Evolutionary conservation across 2,888 invertebrate species (phyloP).

Genomic region (Athalia cordata): DNA sequence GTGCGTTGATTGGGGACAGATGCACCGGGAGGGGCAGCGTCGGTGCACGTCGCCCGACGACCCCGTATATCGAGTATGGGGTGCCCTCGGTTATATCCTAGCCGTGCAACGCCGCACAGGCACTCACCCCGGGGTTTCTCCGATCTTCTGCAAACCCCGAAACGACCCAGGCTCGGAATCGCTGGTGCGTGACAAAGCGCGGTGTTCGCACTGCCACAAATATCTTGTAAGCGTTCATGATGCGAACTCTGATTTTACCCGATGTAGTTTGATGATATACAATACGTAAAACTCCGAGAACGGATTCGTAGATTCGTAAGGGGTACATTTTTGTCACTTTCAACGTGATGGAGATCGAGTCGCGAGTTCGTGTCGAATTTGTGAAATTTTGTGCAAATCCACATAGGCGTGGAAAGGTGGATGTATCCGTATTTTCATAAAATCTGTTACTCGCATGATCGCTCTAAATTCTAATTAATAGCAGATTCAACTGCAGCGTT

Average conservation of each 20-base stretch:
- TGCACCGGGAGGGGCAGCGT: conserved; percentile 66
- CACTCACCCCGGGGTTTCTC: conserved; percentile 54
- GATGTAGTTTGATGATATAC: background rate
- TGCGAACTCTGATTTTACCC: background rate
- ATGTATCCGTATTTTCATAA: conserved; percentile 56
- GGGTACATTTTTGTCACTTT: too few species aligned
- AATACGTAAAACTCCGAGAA: background rate
- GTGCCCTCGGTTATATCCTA: conserved; percentile 67
- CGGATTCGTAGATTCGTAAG: too few species aligned
- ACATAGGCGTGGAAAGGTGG: background rate
- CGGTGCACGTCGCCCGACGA: conserved; percentile 56
- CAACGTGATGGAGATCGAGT: too few species aligned
- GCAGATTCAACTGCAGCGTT: conserved; percentile 63
- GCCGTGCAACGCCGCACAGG: conserved; percentile 65
- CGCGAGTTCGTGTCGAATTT: too few species aligned
- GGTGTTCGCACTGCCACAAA: conserved; percentile 70
- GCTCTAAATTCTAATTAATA: conserved; percentile 71
- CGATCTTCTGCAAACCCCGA: conserved; percentile 30
- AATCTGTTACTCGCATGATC: conserved; percentile 70
- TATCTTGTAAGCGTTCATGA: conserved; percentile 58
- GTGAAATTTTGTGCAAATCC: too few species aligned
- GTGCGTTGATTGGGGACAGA: conserved; percentile 73
- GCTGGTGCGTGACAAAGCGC: conserved; percentile 68
- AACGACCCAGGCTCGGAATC: conserved; percentile 61
- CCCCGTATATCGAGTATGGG: conserved; percentile 60